Conservation (phyloP, 2,888 invertebrate species). For the Fabriciana adippe region DNA sequence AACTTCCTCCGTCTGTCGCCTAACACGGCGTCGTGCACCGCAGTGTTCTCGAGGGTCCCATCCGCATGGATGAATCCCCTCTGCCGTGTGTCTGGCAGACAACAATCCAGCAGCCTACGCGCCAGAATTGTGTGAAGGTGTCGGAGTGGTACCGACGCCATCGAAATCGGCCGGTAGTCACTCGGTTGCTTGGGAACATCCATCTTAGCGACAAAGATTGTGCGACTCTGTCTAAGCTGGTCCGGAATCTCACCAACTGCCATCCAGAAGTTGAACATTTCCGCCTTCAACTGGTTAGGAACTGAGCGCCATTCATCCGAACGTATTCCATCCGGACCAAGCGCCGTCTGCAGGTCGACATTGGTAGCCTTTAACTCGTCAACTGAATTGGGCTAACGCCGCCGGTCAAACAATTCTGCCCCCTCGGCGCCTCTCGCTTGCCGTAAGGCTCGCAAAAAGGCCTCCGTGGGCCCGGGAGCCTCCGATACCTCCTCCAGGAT, state of each 20-base stretch:
- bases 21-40: conserved; percentile 45
- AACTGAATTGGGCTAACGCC: conserved; percentile 35
- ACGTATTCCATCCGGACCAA: conserved; percentile 44
- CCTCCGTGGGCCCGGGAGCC: too few relatives aligned
- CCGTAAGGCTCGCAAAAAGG: too few relatives aligned
- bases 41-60: conserved; percentile 54
- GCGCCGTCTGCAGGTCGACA: conserved; percentile 33
- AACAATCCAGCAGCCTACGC: conserved; percentile 22
- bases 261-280: conserved; percentile 38
- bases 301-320: conserved; percentile 37
- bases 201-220: conserved; percentile 43
- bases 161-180: conserved; percentile 47
- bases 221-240: conserved; percentile 37
- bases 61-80: conserved; percentile 44
- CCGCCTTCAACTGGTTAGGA: conserved; percentile 28
- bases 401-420: conserved; percentile 13
- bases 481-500: too few relatives aligned
- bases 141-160: conserved; percentile 45
- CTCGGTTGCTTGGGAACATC: conserved; percentile 40
- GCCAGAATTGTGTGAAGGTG: conserved; percentile 48
- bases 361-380: conserved; percentile 37
- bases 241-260: conserved; percentile 32
- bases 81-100: background rate
- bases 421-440: too few relatives aligned
- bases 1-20: conserved; percentile 43